Evolutionary conservation across 2,113 vertebrate genomes (phyloP).

Genomic region (Gnathonemus echidnorhynchus): DNA sequence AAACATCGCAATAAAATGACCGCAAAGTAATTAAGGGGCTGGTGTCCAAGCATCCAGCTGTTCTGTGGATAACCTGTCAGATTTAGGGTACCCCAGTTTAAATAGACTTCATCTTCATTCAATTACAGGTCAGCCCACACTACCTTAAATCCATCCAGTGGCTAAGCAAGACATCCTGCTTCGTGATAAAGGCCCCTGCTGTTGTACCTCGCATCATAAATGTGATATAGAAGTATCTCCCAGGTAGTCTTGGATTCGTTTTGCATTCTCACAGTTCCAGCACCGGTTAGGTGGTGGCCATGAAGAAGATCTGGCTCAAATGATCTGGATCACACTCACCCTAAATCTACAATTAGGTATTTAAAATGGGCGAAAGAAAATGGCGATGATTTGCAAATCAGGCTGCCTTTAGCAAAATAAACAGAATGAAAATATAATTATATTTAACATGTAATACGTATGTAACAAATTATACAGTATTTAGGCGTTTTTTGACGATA

Average conservation of each 20-base stretch:
- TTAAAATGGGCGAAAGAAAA: neutral
- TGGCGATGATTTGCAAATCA: neutral
- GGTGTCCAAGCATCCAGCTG: neutral
- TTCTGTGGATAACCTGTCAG: neutral
- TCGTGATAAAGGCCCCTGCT: neutral
- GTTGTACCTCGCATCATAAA: neutral
- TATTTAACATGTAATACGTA: neutral
- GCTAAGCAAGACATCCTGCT: neutral
- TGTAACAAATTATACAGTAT: neutral
- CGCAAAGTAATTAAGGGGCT: neutral
- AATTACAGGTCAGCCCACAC: neutral
- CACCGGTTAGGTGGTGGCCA: neutral
- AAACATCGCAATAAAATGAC: neutral
- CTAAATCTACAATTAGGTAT: neutral
- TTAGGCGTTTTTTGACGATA: neutral
- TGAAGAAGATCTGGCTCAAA: neutral
- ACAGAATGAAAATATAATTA: neutral
- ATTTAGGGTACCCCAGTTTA: neutral
- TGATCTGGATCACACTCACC: neutral
- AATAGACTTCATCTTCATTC: neutral
- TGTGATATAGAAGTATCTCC: neutral
- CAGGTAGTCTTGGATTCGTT: neutral
- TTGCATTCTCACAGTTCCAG: neutral
- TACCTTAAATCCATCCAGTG: neutral
- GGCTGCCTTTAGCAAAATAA: neutral